Base-by-base conservation (phyloP, 2,113 vertebrate genomes). In the Limanda limanda region DNA sequence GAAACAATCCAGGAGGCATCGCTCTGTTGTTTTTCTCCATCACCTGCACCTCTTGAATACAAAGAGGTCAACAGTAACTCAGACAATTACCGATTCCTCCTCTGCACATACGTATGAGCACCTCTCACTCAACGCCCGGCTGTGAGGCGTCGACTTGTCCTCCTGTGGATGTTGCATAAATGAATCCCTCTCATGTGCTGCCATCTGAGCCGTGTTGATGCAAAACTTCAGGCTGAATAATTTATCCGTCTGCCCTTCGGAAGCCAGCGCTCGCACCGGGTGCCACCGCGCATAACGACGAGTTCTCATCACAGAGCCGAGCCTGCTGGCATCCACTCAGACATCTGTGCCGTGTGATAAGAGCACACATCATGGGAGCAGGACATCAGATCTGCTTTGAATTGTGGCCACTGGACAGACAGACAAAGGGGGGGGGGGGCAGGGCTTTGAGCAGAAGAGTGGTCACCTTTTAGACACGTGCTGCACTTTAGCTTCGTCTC, bases 201-300 rank as follows among this genome's bases (percentile, higher is more conserved):
- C 84, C 90, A 90, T 91, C 86, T 86, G 89, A 92, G 89, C 79
- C 20, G 7, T 42, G 82, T 84, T 87, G 84, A 90, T 82, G 85
- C 89, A 89, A 88, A 92, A 91, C 84, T 90, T 84, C 60, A 59
- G 82, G 85, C 72, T 92, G 86, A 90, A 92, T 90, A 86, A 92
- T 93, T 91, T 87, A 90, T 89, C 78, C 48, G 60, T 74, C 70
- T 87, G 91, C 88, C 89, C 88, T 86, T 91, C 79, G 75, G 86
- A 88, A 86, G 84, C 71, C 81, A 2, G 76, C 10, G 21, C 68
- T 75, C 79, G 5, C 83, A 68, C 78, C 79, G 64, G 75, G 78
- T 81, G 87, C 86, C 85, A 80, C 84, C 51, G 17, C 75, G 66
- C 88, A 79, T 86, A 80, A 85, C 85, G 52, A 71, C 76, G 63